Percentiles rank a stretch among this genome's conserved stretches.
Conservation (phyloP, 2,888 invertebrate species). For the Sesia apiformis region DNA sequence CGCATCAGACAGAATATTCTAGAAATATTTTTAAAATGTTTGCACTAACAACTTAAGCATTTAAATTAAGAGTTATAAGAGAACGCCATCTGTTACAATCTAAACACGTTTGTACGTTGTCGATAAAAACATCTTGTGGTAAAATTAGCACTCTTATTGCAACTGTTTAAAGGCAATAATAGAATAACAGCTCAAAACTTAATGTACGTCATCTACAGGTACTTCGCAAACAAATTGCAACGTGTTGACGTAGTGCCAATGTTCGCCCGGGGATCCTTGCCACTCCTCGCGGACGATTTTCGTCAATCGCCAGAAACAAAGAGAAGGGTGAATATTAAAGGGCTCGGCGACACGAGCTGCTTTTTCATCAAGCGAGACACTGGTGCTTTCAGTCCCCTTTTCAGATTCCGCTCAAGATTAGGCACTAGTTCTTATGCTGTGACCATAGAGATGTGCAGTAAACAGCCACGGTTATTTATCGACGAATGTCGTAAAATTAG, state of each 20-base stretch:
- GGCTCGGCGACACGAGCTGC: constrained; percentile 49
- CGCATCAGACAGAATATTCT: too few relatives aligned
- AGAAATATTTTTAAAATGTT: too few relatives aligned
- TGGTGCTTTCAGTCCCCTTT: constrained; percentile 64
- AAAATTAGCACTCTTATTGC: too few relatives aligned
- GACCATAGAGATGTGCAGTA: constrained; percentile 28
- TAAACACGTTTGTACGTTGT: too few relatives aligned
- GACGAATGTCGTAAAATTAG: too few relatives aligned
- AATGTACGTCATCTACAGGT: neutral
- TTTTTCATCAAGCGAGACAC: constrained; percentile 66
- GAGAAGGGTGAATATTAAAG: constrained; percentile 65
- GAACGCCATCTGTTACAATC: too few relatives aligned
- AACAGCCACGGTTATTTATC: too few relatives aligned
- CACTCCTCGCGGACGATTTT: constrained; percentile 42
- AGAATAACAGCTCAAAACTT: too few relatives aligned
- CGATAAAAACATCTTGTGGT: too few relatives aligned
- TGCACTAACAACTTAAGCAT: too few relatives aligned
- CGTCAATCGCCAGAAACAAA: constrained; percentile 67
- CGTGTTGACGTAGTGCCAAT: constrained; percentile 5
- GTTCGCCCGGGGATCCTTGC: constrained; percentile 18
- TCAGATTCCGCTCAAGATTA: constrained; percentile 70
- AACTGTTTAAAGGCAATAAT: too few relatives aligned
- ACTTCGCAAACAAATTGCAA: neutral
- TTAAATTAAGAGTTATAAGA: too few relatives aligned
- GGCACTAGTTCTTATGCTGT: constrained; percentile 62